phyloP scores from a whole-genome alignment of 2,113 vertebrate genomes.

The Sula dactylatra region DNA sequence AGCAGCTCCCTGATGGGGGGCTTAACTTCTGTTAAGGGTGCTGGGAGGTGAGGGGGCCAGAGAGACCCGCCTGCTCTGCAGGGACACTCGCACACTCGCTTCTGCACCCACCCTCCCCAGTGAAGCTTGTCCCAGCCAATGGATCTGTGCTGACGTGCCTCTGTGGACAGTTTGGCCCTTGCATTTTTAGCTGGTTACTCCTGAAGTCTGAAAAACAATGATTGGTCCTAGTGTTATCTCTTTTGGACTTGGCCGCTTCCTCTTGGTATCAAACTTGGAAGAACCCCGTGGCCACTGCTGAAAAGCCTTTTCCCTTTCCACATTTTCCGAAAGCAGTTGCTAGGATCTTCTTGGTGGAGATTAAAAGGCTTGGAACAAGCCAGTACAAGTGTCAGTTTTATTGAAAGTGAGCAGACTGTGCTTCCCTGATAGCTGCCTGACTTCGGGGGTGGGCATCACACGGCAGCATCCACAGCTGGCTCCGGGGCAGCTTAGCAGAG shows the following conservation, averaged over 20 bases:
- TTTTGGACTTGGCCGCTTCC: neutral
- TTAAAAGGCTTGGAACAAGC: neutral
- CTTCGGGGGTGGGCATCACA: fast-evolving
- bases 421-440: neutral
- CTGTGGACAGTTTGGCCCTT: neutral
- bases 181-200: neutral
- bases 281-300: neutral
- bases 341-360: neutral
- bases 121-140: neutral
- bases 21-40: neutral
- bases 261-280: neutral
- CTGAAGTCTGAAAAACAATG: neutral
- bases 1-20: neutral
- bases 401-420: neutral
- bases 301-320: neutral
- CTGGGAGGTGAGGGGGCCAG: neutral
- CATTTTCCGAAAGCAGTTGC: neutral
- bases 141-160: neutral
- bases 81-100: fast-evolving
- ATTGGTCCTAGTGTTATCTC: neutral
- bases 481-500: neutral
- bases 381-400: neutral
- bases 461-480: neutral
- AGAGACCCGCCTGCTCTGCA: neutral
- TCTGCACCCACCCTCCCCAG: neutral